These are phyloP conservation scores for Phalangium opilio DNA, from an alignment of 2,888 invertebrate genomes.

Conservation along the genomic window DNA sequence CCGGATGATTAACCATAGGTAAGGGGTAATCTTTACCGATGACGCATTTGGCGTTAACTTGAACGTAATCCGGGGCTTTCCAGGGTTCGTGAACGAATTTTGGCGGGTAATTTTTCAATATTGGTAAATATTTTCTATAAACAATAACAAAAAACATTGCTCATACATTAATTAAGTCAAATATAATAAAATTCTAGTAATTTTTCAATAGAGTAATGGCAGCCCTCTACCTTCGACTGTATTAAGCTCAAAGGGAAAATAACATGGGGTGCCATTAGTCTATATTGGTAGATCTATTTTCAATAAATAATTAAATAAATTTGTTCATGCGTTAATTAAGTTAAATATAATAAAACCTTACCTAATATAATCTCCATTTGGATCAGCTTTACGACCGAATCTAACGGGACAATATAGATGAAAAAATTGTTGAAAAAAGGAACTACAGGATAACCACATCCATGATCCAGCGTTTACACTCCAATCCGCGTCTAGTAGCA, in stretches of 20 bases:
- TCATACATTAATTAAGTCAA: too few species aligned
- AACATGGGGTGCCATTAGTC: too few species aligned
- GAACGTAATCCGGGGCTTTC: conserved; percentile 59
- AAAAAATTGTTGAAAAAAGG: conserved; percentile 74
- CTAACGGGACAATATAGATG: conserved; percentile 69
- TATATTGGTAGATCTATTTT: too few species aligned
- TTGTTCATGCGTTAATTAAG: too few species aligned
- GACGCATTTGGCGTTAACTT: conserved; percentile 54
- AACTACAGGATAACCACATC: conserved; percentile 78
- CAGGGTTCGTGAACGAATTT: conserved; percentile 76
- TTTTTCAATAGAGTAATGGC: too few species aligned
- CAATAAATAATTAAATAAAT: too few species aligned
- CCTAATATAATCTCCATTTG: conserved; percentile 75
- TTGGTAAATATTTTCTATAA: conserved; percentile 56
- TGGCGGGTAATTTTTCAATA: conserved; percentile 58
- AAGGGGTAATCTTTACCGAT: conserved; percentile 65
- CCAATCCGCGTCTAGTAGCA: conserved; percentile 69
- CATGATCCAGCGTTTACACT: conserved; percentile 76
- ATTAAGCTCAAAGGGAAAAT: too few species aligned
- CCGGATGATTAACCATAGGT: conserved; percentile 64
- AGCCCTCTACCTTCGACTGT: too few species aligned
- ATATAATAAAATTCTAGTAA: too few species aligned
- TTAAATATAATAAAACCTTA: conserved; percentile 26
- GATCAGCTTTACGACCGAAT: conserved; percentile 67
- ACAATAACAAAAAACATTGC: too few species aligned